These are phyloP conservation scores for Otocyon megalotis DNA, from an alignment of 2,113 vertebrate species.

Conservation along the genomic window DNA sequence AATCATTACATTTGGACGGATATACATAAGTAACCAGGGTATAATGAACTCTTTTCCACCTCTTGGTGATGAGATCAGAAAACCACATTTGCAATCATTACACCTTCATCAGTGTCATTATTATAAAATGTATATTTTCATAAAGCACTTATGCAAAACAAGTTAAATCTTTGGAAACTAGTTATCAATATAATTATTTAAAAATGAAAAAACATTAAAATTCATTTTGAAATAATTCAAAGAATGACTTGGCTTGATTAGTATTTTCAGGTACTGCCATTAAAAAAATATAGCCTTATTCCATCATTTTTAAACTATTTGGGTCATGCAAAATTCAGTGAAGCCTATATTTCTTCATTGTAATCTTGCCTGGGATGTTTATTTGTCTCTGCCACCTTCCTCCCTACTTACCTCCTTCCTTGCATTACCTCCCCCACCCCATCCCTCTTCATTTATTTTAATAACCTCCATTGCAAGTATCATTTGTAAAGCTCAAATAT, in stretches of 20 bases:
- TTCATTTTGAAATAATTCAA: constrained; percentile 38
- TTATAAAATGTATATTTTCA: constrained; percentile 32
- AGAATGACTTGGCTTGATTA: neutral
- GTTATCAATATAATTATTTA: neutral
- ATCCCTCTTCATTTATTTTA: neutral
- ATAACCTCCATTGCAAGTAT: neutral
- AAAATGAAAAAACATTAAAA: neutral
- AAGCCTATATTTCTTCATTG: neutral
- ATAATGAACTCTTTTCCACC: neutral
- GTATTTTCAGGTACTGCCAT: neutral
- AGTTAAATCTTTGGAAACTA: constrained; percentile 7
- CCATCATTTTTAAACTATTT: neutral
- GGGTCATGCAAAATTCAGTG: neutral
- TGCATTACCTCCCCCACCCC: neutral
- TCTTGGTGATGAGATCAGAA: neutral
- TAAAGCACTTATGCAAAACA: constrained; percentile 26
- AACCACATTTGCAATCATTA: neutral
- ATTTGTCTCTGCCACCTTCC: neutral
- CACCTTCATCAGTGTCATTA: neutral
- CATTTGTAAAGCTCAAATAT: neutral
- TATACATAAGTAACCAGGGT: neutral
- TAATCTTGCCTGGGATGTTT: neutral
- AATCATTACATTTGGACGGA: neutral
- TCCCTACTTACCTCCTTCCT: neutral
- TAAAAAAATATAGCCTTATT: neutral